A percentile compares a stretch with the other conserved stretches of the same genome.
phyloP scores from a whole-genome alignment of 2,797 vertebrate species.

The Mormyrops attenuatus region DNA sequence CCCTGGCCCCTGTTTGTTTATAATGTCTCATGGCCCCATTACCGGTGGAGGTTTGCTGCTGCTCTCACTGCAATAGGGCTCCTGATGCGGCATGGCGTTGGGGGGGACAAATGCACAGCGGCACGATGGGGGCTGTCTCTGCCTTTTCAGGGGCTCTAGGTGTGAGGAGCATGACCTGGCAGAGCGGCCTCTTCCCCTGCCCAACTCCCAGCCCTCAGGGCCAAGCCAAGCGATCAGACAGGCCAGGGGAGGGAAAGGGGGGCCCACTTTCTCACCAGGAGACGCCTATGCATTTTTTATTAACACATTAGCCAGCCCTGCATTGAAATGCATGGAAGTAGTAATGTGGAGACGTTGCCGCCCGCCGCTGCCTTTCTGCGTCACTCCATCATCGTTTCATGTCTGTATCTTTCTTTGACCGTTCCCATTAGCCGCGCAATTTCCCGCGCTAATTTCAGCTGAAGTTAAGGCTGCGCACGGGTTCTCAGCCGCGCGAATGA shows the following conservation, averaged over 20 bases:
- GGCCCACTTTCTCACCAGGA: not conserved
- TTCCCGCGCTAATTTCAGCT: not conserved
- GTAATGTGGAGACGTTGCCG: not conserved
- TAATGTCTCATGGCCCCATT: not conserved
- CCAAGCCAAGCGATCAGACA: not conserved
- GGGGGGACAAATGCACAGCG: not conserved
- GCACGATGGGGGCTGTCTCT: not conserved
- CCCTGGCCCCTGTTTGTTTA: not conserved
- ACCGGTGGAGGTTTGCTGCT: not conserved
- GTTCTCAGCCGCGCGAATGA: not conserved
- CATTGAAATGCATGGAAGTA: not conserved
- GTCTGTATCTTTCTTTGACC: not conserved
- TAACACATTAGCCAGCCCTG: not conserved
- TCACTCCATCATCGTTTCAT: not conserved
- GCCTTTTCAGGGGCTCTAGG: not conserved
- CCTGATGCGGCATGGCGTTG: not conserved
- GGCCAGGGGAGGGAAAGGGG: not conserved
- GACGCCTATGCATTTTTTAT: conserved; percentile 5
- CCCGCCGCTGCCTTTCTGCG: not conserved
- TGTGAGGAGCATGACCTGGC: not conserved
- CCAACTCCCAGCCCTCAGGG: not conserved
- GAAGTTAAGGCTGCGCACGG: not conserved
- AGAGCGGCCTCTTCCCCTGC: not conserved
- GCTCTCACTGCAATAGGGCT: not conserved
- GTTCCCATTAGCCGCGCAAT: not conserved